phyloP scores from a whole-genome alignment of 2,888 invertebrate species.

The Caenorhabditis doughertyi region DNA sequence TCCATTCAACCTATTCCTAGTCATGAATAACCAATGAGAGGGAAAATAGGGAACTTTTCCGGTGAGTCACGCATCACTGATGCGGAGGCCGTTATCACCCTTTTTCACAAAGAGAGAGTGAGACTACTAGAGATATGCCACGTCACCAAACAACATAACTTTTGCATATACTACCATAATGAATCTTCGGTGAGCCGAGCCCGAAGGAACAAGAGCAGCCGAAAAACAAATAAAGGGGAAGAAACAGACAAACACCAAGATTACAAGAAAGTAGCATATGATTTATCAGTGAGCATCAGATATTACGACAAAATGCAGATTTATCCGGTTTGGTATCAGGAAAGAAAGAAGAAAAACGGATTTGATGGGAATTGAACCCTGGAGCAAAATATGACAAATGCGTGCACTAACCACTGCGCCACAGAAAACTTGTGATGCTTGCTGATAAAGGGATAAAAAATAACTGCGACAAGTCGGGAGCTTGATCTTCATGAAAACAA shows the following conservation, averaged over 20 bases:
- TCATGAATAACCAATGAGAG: conserved; percentile 47
- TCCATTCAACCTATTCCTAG: conserved; percentile 17
- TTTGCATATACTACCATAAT: not conserved
- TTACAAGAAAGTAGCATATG: conserved; percentile 24
- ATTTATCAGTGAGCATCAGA: not conserved
- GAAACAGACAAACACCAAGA: not conserved
- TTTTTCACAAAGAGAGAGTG: not conserved
- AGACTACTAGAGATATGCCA: too few relatives aligned
- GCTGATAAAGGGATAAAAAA: not conserved
- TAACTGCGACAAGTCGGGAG: not conserved
- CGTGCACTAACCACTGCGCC: not conserved
- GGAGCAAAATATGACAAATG: not conserved
- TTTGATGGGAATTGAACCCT: conserved; percentile 1
- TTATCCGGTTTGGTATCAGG: not conserved
- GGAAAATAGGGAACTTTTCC: conserved; percentile 8
- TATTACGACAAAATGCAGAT: not conserved
- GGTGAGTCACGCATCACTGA: conserved; percentile 47
- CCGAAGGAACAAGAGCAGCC: not conserved
- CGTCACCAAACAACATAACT: conserved; percentile 18
- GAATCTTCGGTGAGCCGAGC: not conserved
- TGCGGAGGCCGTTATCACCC: conserved; percentile 38
- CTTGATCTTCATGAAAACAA: not conserved
- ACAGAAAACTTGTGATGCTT: not conserved
- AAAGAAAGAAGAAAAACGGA: not conserved
- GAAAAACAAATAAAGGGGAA: not conserved